Percentiles rank a stretch among this genome's conserved stretches.
phyloP scores from a whole-genome alignment of 2,888 invertebrate species.

The Bursaphelenchus okinawaensis region DNA sequence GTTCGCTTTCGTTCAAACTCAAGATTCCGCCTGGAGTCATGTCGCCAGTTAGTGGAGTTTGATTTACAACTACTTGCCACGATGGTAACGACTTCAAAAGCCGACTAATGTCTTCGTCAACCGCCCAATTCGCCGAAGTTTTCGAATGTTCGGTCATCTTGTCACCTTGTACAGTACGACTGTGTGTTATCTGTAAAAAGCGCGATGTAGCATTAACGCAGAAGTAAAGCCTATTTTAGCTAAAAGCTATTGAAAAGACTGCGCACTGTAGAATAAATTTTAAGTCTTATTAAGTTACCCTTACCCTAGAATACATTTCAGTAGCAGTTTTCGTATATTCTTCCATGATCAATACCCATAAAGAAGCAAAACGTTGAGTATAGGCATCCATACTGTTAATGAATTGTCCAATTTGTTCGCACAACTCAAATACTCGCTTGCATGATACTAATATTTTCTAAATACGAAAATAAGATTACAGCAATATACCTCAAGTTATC shows the following conservation, averaged over 20 bases:
- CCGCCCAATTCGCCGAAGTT: constrained; percentile 80
- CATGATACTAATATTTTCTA: constrained; percentile 42
- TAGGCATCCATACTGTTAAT: constrained; percentile 54
- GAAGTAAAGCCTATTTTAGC: neutral
- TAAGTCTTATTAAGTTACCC: neutral
- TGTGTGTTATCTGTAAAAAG: constrained; percentile 31
- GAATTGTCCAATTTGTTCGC: constrained; percentile 44
- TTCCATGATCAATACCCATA: constrained; percentile 53
- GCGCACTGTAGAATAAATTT: neutral
- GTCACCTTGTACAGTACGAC: constrained; percentile 22
- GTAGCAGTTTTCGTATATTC: constrained; percentile 46
- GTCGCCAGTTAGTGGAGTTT: constrained; percentile 3
- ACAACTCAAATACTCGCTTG: constrained; percentile 42
- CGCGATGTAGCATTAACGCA: neutral
- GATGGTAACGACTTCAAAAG: constrained; percentile 81
- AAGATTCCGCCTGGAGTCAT: constrained; percentile 1
- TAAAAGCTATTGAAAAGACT: neutral
- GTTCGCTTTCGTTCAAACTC: constrained; percentile 14
- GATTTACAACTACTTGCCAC: constrained; percentile 59
- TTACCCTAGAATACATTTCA: constrained; percentile 43
- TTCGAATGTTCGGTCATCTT: constrained; percentile 63
- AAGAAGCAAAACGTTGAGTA: constrained; percentile 51
- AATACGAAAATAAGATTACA: constrained; percentile 3
- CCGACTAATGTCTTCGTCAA: constrained; percentile 87
- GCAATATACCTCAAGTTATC: neutral